Base-by-base conservation (phyloP, 2,113 vertebrate species). In the Danionella cerebrum region DNA sequence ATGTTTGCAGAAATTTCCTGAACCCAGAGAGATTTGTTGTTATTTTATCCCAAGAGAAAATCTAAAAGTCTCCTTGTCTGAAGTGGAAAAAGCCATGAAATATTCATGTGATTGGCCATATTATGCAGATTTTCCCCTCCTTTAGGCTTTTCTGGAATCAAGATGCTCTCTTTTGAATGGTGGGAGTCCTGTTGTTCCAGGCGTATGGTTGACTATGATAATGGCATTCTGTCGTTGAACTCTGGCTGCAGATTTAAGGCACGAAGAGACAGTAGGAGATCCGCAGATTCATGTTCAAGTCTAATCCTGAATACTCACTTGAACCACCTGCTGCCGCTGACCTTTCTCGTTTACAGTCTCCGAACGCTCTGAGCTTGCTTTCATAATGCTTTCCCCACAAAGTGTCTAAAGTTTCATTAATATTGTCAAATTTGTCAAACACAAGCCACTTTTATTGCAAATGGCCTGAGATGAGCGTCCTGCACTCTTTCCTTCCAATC, bases 131-230 rank as follows among this genome's bases (percentile, higher is more conserved):
- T 45, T 29, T 29, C 4, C 2, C 59, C 29, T 21, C 29, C 18
- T 35, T 18, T 44, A 25, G 39, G 6, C 13, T n/a, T 57, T 39
- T 57, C 38, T 59, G 5, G 4, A 19, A 13, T 21, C 21, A 7
- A 41, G 5, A 10, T 33, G 42, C 14, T 35, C 29, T 63, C 39
- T 31, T 62, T 19, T 44, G 41, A 45, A 41, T 22, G 2, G 29
- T 63, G 29, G 33, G 59, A n/a, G 9, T 63, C 59, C 59, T 22
- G 59, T 22, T 21, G 59, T 48, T 63, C 12, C 59, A 11, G 42
- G 42, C 59, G 45, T 63, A 63, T 48, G 59, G 21, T 33, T 47
- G 41, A 63, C 48, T 63, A 63, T 63, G 59, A 63, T 63, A 48
- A 63, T 63, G 18, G 25, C 35, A 48, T 63, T 63, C 59, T 48